Evolutionary conservation across 2,888 invertebrate genomes (phyloP), one percentile per base, ranked within the genome.

Genomic region (Subacronicta megacephala): DNA sequence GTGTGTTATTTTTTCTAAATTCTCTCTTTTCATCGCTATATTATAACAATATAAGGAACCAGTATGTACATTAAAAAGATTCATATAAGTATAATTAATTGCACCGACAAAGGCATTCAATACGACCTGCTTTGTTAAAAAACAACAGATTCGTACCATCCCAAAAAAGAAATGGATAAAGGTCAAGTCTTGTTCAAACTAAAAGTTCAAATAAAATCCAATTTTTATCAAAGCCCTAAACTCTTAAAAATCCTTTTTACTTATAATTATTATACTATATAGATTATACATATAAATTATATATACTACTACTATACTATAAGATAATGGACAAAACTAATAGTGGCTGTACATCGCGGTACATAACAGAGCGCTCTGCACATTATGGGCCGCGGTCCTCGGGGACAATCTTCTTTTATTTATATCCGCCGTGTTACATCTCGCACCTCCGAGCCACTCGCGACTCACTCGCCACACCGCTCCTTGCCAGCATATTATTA

Each of bases 321-420:
- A n/a, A n/a, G n/a, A n/a, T n/a, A n/a, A n/a, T n/a, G n/a, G 2
- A 23, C 9, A 23, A 23, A 7, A 37, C 4, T 10, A 38, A 56
- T 45, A 49, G 9, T 13, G 45, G 49, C 9, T 10, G n/a, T 35
- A 66, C 13, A 18, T 9, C 0, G 7, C 7, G 38, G 72, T 42
- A 7, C 45, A 20, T 1, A 46, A 75, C 54, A 77, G 89, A 89
- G 68, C 65, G 16, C 15, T 55, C 51, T 60, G 78, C 80, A 78
- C 87, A 84, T 85, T 89, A 89, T 89, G 85, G 88, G 77, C 81
- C 82, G 84, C 80, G 82, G 81, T 84, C 82, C 82, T 83, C 82
- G 83, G 87, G 78, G 88, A 89, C 89, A 85, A 84, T 87, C 85
- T 87, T 89, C 85, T 90, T 90, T 92, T 92, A 91, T 92, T 92